Evolutionary conservation across 37 sponge, comb jelly and placozoan species (phyloP), one percentile per base, ranked within the genome.

Genomic region (Corticium candelabrum): DNA sequence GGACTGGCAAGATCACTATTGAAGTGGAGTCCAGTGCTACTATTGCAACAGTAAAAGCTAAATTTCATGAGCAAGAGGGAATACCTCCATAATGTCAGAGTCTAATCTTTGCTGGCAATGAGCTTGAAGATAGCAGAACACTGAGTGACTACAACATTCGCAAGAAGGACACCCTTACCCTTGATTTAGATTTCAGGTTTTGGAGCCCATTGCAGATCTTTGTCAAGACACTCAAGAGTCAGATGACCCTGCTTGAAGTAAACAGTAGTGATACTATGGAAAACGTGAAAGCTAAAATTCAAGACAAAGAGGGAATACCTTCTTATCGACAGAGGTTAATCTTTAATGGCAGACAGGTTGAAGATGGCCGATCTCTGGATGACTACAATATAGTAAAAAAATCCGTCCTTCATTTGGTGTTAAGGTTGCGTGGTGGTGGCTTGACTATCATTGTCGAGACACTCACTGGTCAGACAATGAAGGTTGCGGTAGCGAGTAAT

Each of bases 101-200:
- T 38, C 85, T 90, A 39, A 87, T 86, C 79, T 87, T 90, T 69
- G 87, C 87, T 4, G 87, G 87, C 31, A 90, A 90, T 38, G 87
- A 90, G 77, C 91, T 90, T 36, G 91, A 90, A 56, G 91, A 90
- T 78, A 87, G 91, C 57, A 87, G 91, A 67, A 90, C 91, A 35
- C 80, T 91, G 73, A 74, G 79, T 5, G 88, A 91, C 85, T 91
- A 91, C 88, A 87, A 91, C 79, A 91, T 87, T 78, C 92, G 88
- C 72, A 91, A 87, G 83, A 82, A 90, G 77, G 84, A 85, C 78
- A 90, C 91, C 37, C 91, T 62, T 39, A 41, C 41, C 35, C 80
- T 62, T 34, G 2, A 2, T 34, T 34, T 34, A 68, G n/a, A n/a
- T n/a, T n/a, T n/a, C n/a, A n/a, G n/a, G n/a, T n/a, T n/a, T n/a